phyloP scores from a whole-genome alignment of 2,888 invertebrate genomes.

The Drosophila macrospina region DNA sequence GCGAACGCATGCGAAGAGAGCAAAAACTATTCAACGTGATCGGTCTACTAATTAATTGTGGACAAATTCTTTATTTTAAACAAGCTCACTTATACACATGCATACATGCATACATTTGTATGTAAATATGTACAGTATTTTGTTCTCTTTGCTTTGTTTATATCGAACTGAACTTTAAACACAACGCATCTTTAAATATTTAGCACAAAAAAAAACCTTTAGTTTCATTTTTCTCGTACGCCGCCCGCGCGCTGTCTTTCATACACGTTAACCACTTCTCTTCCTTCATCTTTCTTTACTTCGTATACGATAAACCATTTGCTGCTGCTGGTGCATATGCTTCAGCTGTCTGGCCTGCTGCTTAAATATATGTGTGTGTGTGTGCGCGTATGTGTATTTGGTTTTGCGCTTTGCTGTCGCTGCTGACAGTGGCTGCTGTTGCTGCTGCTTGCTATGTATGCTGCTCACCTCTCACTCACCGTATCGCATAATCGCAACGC shows the following conservation, averaged over 20 bases:
- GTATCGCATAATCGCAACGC: conserved; percentile 79
- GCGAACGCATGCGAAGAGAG: conserved; percentile 20
- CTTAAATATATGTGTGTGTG: no score
- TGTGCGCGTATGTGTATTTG: neutral
- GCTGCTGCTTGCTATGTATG: conserved; percentile 31
- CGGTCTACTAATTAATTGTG: conserved; percentile 38
- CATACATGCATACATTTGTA: neutral
- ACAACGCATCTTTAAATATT: conserved; percentile 49
- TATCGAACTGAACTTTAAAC: conserved; percentile 23
- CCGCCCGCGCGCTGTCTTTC: conserved; percentile 33
- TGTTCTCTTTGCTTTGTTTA: conserved; percentile 1
- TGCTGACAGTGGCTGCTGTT: conserved; percentile 15
- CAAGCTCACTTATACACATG: conserved; percentile 13
- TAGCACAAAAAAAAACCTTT: conserved; percentile 22
- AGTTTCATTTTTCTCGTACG: conserved; percentile 1
- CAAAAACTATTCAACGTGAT: conserved; percentile 20
- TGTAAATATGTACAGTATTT: neutral
- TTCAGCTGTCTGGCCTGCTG: no score
- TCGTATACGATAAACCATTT: conserved; percentile 7
- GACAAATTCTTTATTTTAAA: conserved; percentile 14
- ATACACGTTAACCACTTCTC: conserved; percentile 41
- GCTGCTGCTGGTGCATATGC: neutral
- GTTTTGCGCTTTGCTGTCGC: conserved; percentile 5
- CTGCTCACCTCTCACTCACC: conserved; percentile 64
- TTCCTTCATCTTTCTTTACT: conserved; percentile 3